Evolutionary conservation across 2,888 invertebrate species (phyloP), one percentile per base, ranked within the genome.

Genomic region (Leptinotarsa rubiginosa): DNA sequence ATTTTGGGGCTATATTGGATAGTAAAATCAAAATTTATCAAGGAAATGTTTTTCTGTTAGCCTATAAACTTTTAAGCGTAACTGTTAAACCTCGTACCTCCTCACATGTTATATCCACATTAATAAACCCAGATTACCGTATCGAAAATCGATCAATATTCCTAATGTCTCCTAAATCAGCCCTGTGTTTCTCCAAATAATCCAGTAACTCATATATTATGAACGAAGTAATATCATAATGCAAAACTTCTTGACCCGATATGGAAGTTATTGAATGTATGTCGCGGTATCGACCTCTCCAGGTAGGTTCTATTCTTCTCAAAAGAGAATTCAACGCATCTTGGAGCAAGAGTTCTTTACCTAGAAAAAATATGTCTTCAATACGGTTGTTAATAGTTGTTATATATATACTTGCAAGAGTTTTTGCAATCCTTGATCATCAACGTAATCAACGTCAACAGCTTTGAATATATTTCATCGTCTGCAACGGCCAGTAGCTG

Each of bases 301-400:
- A 86, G 52, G 81, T 80, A 20, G 86, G 85, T 75, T 85, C 85
- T 79, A 89, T 81, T 80, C 86, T 83, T 12, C 81, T 77, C 16
- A 88, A 75, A n/a, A 89, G 69, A 59, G 81, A 74, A 75, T 87
- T 84, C 47, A 88, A 78, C 18, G 86, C 82, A 56, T 85, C 84
- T 50, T 82, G 83, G 73, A 83, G 75, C n/a, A 87, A 68, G 80
- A 89, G 84, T 75, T 76, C 84, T 74, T 82, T 76, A 82, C 87
- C 88, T 89, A 78, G 15, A 70, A 69, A 73, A 64, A 66, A 31
- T 62, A 65, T 31, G 41, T 41, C 5, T 5, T 5, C 5, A 31
- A 31, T 31, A 31, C 1, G 5, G 2, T 25, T 31, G 31, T 41
- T 7, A 12, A 10, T 10, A 0, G 41, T 41, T 25, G n/a, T n/a